Evolutionary conservation across 2,797 vertebrate species (phyloP), one percentile per base, ranked within the genome.

Genomic region (Cercopithecus hamlyni): DNA sequence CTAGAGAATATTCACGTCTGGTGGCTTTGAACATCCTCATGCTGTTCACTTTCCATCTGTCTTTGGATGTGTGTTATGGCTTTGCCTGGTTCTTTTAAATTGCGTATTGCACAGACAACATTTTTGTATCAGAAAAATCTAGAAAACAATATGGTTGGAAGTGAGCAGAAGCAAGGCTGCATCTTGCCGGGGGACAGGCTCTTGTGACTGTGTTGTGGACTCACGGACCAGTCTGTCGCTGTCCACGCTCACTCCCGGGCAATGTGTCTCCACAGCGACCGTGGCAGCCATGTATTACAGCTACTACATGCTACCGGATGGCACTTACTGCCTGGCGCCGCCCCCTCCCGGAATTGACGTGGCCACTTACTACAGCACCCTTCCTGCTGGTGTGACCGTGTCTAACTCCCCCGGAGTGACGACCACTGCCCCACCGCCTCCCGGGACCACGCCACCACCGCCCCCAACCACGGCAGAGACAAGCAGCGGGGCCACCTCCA

Each of bases 251-350:
- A 43, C 26, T 7, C 45, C 50, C 20, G 30, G 14, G 26, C 12
- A 27, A 0, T 8, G 6, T 83, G 39, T 81, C 94, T 89, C 90
- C 39, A 1, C 97, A 99, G 99, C 99, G 5, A 98, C 99, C 0
- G 96, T 99, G 96, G 98, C 99, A n/a, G 99, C 99, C 81, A 98
- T 99, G 99, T 99, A 99, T 98, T 99, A 99, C 72, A 99, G 99
- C 96, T 99, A 99, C 98, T 99, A 99, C 98, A 99, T 99, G 99
- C 98, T 99, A 45, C 99, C 99, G 0, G 99, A 99, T 12, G 99
- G 99, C 27, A 99, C 99, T 0, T 99, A 99, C 96, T 99, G 99
- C 99, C 98, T 99, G 73, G 99, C 99, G 0, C 99, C 99, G 0
- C 99, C 99, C 0, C 99, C 99, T 7, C 99, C 99, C 0, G 99